Conservation (phyloP, 2,797 vertebrate species). For the Strix occidentalis region DNA sequence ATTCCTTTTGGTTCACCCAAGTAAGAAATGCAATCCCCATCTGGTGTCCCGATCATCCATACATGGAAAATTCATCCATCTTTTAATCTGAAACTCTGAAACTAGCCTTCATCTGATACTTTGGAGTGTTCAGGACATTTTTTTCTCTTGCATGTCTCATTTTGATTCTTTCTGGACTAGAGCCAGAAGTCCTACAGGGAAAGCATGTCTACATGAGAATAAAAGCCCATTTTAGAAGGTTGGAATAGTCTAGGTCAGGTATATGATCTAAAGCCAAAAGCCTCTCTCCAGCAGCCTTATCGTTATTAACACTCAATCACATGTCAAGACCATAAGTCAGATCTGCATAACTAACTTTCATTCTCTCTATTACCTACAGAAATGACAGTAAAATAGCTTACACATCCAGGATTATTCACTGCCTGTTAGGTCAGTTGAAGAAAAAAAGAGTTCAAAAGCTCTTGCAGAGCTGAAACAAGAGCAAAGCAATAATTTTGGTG, state of each 20-base stretch:
- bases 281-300: background rate
- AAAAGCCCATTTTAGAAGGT: background rate
- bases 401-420: background rate
- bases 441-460: background rate
- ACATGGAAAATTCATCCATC: background rate
- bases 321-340: background rate
- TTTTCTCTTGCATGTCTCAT: background rate
- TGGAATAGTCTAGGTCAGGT: background rate
- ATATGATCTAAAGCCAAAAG: slow-evolving; percentile 1
- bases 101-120: background rate
- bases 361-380: background rate
- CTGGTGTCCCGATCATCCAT: background rate
- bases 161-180: slow-evolving; percentile 1
- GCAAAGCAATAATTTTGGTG: background rate
- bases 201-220: background rate
- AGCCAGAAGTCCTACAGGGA: background rate
- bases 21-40: background rate
- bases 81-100: background rate
- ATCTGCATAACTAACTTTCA: background rate
- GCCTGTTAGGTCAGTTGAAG: background rate
- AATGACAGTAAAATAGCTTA: background rate
- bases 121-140: background rate
- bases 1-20: background rate
- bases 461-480: background rate
- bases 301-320: background rate